Base-by-base conservation (phyloP, 2,888 invertebrate genomes). In the Seira musarum region DNA sequence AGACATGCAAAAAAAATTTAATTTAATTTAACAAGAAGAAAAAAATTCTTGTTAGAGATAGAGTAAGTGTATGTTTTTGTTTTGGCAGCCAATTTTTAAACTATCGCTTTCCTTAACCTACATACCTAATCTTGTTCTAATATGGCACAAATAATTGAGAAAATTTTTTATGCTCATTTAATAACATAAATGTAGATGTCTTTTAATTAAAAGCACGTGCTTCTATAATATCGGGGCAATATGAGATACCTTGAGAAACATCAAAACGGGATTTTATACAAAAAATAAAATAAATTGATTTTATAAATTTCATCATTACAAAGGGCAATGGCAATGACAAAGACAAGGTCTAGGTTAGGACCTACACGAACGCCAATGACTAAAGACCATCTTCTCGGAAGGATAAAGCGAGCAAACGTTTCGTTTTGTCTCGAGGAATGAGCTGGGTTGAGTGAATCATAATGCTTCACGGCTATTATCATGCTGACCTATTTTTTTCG, bases 71-170 rank as follows among this genome's bases (percentile, higher is more conserved):
- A 5, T 40, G 40, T 40, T 40, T 40, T 5, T 40, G n/a, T 57
- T 57, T n/a, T 57, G 57, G 57, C 57, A 46, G 24, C 35, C n/a
- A 70, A 46, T 35, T 63, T 71, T 70, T 77, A 21, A 65, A 66
- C 78, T 78, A 78, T 78, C 78, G 57, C 78, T 78, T 78, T 78
- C 71, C 78, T 71, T 71, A 71, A 71, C 78, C 78, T 71, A 71
- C 57, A 71, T 78, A 65, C 61, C 22, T 53, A 57, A 57, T 57
- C 57, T 57, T 57, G 57, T 57, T 57, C 40, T 40, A 40, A 40
- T 40, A 40, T 40, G 40, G 40, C 40, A 40, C 40, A 40, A 40
- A 40, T 40, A 40, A 5, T 13, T 13, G 13, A 40, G 40, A 40
- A 40, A 40, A n/a, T n/a, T n/a, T n/a, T n/a, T n/a, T n/a, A n/a